Conservation (phyloP, 1,140 invertebrate species). For the Bombus terrestris region DNA sequence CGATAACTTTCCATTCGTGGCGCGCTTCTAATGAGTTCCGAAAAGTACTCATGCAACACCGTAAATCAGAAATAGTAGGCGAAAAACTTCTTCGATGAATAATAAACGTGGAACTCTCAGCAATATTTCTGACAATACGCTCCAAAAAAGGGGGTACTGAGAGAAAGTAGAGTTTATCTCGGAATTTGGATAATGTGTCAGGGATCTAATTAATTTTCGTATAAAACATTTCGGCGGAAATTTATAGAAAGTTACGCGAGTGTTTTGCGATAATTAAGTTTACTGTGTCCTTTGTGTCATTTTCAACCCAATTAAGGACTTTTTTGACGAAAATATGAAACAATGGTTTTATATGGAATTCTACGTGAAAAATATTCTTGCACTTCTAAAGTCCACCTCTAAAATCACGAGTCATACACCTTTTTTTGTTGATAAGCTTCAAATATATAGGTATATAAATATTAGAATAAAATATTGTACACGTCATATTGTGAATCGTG, state of each 20-base stretch:
- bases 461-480: too few species aligned
- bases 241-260: neutral
- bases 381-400: too few species aligned
- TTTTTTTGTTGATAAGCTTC: too few species aligned
- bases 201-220: neutral
- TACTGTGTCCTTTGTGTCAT: neutral
- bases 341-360: too few species aligned
- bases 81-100: slow-evolving; percentile 11
- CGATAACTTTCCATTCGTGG: neutral
- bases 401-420: too few species aligned
- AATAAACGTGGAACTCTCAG: neutral
- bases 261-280: slow-evolving; percentile 1
- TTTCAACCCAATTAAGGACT: neutral
- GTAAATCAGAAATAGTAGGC: neutral
- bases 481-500: too few species aligned
- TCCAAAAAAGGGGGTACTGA: neutral
- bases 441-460: too few species aligned
- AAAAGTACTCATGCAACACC: neutral
- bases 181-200: neutral
- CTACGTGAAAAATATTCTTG: too few species aligned
- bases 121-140: neutral
- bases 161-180: neutral
- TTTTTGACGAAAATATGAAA: too few species aligned
- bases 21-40: slow-evolving; percentile 10
- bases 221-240: too few species aligned